Base-by-base conservation (phyloP, 2,797 vertebrate species). In the Alcedo atthis region DNA sequence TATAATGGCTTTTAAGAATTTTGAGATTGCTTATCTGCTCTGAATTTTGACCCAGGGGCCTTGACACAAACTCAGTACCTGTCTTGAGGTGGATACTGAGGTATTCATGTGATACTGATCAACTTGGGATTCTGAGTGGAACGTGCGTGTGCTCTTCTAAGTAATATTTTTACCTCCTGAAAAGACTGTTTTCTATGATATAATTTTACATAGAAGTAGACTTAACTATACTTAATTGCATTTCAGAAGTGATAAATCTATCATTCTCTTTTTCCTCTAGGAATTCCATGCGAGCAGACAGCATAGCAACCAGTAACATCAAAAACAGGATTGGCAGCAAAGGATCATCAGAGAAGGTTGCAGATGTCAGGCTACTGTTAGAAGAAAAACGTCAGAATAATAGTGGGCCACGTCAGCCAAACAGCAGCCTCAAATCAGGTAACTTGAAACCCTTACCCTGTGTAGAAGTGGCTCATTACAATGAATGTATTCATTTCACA, bases 351-450 rank as follows among this genome's bases (percentile, higher is more conserved):
- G 97, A 98, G 91, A 99, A 99, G 87, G 98, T 99, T 85, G 98
- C 97, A 0, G 99, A 99, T 59, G 98, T 99, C 20, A 97, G 99
- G 21, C 98, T 99, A 59, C 97, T 99, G 57, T 95, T 99, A 95
- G 99, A 99, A 96, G 99, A 99, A 96, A 99, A 99, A 86, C 98
- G 99, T 55, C 99, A 99, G 73, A 98, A 98, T 5, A 98, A 97
- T 5, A 90, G 89, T 5, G 96, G 97, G 54, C 98, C 98, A 40
- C 97, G 97, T 37, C 98, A 96, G 77, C 96, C 91, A 40, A 94
- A 95, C 78, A 88, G 97, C 90, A 82, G 85, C 5, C 93, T 97
- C 35, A 99, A 98, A 94, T 98, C 98, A 90, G 99, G 99, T 99
- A 82, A 59, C 49, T 68, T 49, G 14, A 6, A 32, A 12, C 46